phyloP scores from a whole-genome alignment of 1,140 invertebrate species.

The Mycetomoellerius zeteki region DNA sequence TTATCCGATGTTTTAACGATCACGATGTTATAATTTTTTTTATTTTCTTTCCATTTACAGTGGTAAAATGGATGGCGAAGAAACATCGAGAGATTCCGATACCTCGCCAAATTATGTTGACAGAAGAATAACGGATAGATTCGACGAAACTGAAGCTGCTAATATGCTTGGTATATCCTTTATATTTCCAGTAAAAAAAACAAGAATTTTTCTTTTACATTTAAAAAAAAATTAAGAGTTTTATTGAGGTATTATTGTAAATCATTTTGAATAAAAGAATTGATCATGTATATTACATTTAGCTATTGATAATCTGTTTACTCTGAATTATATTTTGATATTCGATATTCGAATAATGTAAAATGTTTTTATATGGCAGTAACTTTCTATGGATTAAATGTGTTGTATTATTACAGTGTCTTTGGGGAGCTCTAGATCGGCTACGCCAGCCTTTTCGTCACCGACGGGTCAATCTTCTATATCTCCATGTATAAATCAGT shows the following conservation, averaged over 20 bases:
- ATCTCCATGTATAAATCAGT: conserved; percentile 90
- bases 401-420: conserved; percentile 90
- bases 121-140: conserved; percentile 91
- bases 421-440: conserved; percentile 95
- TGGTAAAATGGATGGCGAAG: conserved; percentile 93
- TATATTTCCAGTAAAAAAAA: conserved; percentile 19
- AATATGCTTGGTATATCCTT: conserved; percentile 94
- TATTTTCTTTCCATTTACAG: conserved; percentile 72
- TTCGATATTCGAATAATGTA: neutral
- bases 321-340: neutral
- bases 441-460: conserved; percentile 95
- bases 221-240: neutral
- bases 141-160: conserved; percentile 98
- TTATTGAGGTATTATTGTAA: conserved; percentile 9
- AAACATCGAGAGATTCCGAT: conserved; percentile 95
- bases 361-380: neutral
- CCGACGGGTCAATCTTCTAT: conserved; percentile 90
- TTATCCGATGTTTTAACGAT: neutral
- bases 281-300: conserved; percentile 28
- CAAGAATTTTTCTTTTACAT: conserved; percentile 40
- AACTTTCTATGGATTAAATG: neutral
- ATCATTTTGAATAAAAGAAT: neutral
- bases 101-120: conserved; percentile 93
- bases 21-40: neutral
- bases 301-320: neutral